Evolutionary conservation across 2,888 invertebrate species (phyloP).

Genomic region (Platerodrilus igneus): DNA sequence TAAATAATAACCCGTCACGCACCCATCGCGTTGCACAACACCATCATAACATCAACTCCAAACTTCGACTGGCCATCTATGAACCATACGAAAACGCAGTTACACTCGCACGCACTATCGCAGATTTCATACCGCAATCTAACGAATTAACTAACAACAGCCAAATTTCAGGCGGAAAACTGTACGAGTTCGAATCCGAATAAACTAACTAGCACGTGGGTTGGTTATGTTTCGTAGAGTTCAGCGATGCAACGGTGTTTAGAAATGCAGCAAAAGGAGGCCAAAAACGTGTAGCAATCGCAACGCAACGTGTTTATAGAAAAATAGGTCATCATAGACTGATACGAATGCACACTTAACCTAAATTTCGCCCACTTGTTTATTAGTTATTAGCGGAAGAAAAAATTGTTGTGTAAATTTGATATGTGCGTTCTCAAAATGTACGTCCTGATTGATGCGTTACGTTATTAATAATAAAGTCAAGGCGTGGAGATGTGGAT

Average conservation of each 20-base stretch:
- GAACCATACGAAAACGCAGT: conserved; percentile 22
- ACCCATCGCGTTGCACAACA: conserved; percentile 19
- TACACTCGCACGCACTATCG: conserved; percentile 23
- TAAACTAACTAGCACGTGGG: too few species aligned
- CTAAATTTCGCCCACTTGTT: too few species aligned
- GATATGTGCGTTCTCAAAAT: too few species aligned
- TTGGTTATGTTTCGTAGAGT: too few species aligned
- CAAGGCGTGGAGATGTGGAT: too few species aligned
- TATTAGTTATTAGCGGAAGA: too few species aligned
- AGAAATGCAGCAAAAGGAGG: conserved; percentile 17
- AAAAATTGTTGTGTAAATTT: too few species aligned
- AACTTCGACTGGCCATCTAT: conserved; percentile 17
- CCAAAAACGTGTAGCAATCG: conserved; percentile 20
- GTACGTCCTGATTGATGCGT: too few species aligned
- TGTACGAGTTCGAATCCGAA: too few species aligned
- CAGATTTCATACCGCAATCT: conserved; percentile 22
- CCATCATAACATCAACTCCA: conserved; percentile 16
- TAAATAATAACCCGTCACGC: conserved; percentile 15
- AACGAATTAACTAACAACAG: too few species aligned
- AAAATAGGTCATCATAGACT: conserved; percentile 35
- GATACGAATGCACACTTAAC: conserved; percentile 37
- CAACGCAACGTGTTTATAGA: conserved; percentile 17
- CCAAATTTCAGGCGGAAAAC: too few species aligned
- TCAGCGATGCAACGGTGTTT: conserved; percentile 13
- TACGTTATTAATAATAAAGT: too few species aligned